Base-by-base conservation (phyloP, 1,140 invertebrate species). In the Adoxophyes honmai region DNA sequence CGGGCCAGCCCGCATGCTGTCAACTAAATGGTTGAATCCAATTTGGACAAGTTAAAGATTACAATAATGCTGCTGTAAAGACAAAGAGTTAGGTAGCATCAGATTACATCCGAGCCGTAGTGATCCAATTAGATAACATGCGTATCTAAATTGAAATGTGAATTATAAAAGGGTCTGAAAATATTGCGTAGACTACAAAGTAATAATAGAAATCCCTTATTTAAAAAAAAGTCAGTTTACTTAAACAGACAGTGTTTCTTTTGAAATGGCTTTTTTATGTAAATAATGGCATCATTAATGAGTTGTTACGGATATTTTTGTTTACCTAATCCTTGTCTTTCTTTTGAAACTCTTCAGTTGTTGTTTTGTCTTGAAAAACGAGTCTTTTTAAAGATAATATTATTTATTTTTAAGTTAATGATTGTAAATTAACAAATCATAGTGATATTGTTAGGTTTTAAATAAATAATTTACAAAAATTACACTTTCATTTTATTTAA, bases 361-460 rank as follows among this genome's bases (percentile, higher is more conserved):
- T 85, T 78, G 73, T 83, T 78, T 79, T 78, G 75, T 77, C 68
- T 66, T 51, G 34, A 54, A 39, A 66, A 71, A 70, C 68, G 67
- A 74, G 73, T 72, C 81, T 77, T 79, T 84, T 78, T 48, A 48
- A 48, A 48, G 42, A 67, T 78, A 28, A 28, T 28, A 84, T 80
- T 86, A 88, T 79, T 84, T 87, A 85, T 81, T 70, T 69, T 66
- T 87, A 87, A 87, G 81, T 73, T 76, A 78, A 78, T 75, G 62
- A 70, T 78, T 88, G 85, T 88, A 85, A 88, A 88, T 83, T 88
- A 88, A 88, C 82, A 82, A 82, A 75, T 75, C 59, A 51, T 85
- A 88, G 81, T 73, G 59, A 69, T 75, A 73, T 70, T 75, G 57
- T 48, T 54, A 60, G 78, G 69, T 60, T 74, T 81, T 78, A 66